Percentiles rank a stretch among this genome's conserved stretches.
Evolutionary conservation across 2,888 invertebrate species (phyloP).

Genomic region (Galerucella nymphaeae): DNA sequence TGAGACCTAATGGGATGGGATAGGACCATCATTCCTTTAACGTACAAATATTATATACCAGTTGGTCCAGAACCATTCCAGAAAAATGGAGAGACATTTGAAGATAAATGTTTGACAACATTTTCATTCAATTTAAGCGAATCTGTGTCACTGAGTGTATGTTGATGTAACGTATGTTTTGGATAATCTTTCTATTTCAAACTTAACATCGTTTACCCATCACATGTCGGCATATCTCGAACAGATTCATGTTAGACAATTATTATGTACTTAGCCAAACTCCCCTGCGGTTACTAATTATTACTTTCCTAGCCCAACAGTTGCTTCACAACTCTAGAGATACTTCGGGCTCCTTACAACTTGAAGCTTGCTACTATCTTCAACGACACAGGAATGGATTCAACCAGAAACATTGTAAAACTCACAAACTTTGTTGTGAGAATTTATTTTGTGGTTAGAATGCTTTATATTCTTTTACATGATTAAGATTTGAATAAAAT

Average conservation of each 20-base stretch:
- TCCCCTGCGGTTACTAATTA: conserved; percentile 13
- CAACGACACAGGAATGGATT: background rate
- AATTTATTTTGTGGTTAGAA: too few relatives aligned
- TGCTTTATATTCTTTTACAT: too few relatives aligned
- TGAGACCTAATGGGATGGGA: too few relatives aligned
- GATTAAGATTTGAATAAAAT: too few relatives aligned
- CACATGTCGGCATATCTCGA: background rate
- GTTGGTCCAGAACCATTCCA: too few relatives aligned
- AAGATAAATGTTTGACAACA: too few relatives aligned
- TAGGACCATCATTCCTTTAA: too few relatives aligned
- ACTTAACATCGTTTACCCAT: conserved; percentile 10
- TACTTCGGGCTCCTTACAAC: background rate
- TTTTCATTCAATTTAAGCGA: too few relatives aligned
- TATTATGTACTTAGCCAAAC: conserved; percentile 9
- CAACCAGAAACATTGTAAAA: background rate
- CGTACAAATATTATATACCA: too few relatives aligned
- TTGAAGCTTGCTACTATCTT: background rate
- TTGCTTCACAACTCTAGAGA: conserved; percentile 6
- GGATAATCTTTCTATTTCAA: background rate
- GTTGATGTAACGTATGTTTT: background rate
- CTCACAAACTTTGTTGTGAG: too few relatives aligned
- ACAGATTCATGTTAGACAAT: conserved; percentile 11
- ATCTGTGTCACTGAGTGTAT: background rate
- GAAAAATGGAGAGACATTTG: too few relatives aligned
- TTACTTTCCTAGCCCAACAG: background rate